Percentiles rank a stretch among this genome's conserved stretches.
Evolutionary conservation across 2,113 vertebrate species (phyloP).

Genomic region (Lagopus muta): DNA sequence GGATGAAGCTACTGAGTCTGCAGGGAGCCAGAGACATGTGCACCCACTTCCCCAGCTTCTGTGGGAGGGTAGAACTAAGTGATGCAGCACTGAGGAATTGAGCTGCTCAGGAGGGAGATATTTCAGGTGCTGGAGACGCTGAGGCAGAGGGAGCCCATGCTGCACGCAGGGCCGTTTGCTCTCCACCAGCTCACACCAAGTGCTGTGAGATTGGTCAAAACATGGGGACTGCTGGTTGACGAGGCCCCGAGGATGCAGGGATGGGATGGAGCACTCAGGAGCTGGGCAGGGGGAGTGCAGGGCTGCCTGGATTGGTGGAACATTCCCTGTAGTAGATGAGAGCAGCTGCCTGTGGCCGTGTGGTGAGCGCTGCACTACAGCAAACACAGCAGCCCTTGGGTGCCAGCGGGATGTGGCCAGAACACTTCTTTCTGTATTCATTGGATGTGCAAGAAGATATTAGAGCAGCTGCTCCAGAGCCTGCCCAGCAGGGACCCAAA

Average conservation of each 20-base stretch:
- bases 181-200: not conserved
- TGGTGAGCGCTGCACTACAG: not conserved
- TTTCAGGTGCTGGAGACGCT: not conserved
- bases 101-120: not conserved
- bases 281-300: not conserved
- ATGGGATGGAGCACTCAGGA: not conserved
- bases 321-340: not conserved
- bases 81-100: not conserved
- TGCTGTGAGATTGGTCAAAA: not conserved
- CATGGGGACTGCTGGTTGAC: not conserved
- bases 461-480: not conserved
- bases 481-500: slow-evolving; percentile 17
- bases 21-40: not conserved
- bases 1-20: not conserved
- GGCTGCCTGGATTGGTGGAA: not conserved
- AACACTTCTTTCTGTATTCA: slow-evolving; percentile 26
- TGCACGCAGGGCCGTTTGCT: not conserved
- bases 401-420: not conserved
- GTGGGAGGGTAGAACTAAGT: not conserved
- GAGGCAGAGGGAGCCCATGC: not conserved
- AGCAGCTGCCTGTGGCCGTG: not conserved
- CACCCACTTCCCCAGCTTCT: accelerated
- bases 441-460: not conserved
- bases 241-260: not conserved
- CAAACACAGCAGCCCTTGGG: accelerated